A percentile compares a stretch with the other conserved stretches of the same genome.
These are phyloP conservation scores for honey bee (Apis mellifera) DNA, from an alignment of 1,140 invertebrate genomes.

Conservation along the genomic window DNA sequence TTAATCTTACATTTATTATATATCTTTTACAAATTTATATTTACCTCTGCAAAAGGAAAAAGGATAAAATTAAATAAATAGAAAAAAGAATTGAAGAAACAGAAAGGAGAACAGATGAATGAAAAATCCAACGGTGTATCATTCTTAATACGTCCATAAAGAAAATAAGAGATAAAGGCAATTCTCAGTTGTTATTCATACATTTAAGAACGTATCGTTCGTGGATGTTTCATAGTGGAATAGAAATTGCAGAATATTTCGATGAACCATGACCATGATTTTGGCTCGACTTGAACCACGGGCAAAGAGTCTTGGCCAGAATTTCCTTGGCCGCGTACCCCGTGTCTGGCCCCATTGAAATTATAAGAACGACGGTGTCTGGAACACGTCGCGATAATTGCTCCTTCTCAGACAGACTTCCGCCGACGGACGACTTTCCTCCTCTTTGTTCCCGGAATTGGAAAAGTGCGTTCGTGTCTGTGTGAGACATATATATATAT, in stretches of 20 bases:
- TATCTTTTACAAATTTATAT: too few species aligned
- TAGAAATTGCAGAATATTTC: constrained; percentile 25
- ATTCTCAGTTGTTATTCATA: background rate
- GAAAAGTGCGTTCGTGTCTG: background rate
- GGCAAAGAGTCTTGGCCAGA: constrained; percentile 20
- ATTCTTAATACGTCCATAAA: background rate
- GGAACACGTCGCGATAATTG: constrained; percentile 31
- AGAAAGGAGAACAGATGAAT: background rate
- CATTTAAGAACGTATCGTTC: constrained; percentile 30
- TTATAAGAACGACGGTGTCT: constrained; percentile 15
- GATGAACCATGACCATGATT: background rate
- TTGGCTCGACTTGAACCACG: constrained; percentile 7
- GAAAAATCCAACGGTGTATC: background rate
- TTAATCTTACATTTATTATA: too few species aligned
- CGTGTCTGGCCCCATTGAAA: constrained; percentile 57
- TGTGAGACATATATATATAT: too few species aligned
- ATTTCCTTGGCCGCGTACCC: constrained; percentile 60
- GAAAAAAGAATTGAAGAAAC: background rate
- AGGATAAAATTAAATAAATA: too few species aligned
- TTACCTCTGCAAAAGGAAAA: too few species aligned
- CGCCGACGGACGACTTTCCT: background rate
- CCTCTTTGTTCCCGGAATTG: background rate
- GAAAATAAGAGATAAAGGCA: background rate
- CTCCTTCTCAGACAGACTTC: background rate
- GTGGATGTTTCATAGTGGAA: background rate